Evolutionary conservation across 2,888 invertebrate genomes (phyloP), one percentile per base, ranked within the genome.

Genomic region (Acholoe squamosa): DNA sequence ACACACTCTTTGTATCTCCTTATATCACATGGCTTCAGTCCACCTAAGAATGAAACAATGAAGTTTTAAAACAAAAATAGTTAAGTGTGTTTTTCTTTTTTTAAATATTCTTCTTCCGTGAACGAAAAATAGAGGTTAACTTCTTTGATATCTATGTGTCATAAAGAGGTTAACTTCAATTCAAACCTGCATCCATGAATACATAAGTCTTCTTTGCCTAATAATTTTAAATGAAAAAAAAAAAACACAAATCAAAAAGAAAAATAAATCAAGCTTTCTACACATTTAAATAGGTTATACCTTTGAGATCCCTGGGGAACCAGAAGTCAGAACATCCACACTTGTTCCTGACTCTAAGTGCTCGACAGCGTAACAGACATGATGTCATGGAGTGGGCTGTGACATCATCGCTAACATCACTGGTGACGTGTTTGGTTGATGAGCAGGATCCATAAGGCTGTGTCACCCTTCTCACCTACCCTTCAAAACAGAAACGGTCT

Each of bases 391-490:
- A 86, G 22, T 10, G 86, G 5, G n/a, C 31, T 25, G 86, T 54
- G 52, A 54, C 86, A 31, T 86, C 86, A 56, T 52, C 54, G 14
- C 19, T 31, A n/a, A 16, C 31, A 12, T 77, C 31, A 43, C 10
- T 3, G 34, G 80, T 33, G 80, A 80, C 34, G 34, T 80, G 43
- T 7, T 3, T 43, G 10, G 5, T 43, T 0, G 31, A 34, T 1
- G 33, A 7, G 56, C 90, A 90, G 54, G 76, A 19, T 28, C 90
- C 84, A 34, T 90, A 52, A 28, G 90, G 90, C 56, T 25, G 52
- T 25, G 80, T n/a, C 22, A 84, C 54, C 43, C 76, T 90, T 80
- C 76, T 90, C 90, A 90, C 90, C 90, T 90, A 80, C 33, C 90
- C 90, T 90, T 90, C 80, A 90, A 90, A 52, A 90, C 90, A 90